A percentile compares a stretch with the other conserved stretches of the same genome.
These are phyloP conservation scores for Adelosebastes latens DNA, from an alignment of 2,797 vertebrate genomes.

Conservation along the genomic window DNA sequence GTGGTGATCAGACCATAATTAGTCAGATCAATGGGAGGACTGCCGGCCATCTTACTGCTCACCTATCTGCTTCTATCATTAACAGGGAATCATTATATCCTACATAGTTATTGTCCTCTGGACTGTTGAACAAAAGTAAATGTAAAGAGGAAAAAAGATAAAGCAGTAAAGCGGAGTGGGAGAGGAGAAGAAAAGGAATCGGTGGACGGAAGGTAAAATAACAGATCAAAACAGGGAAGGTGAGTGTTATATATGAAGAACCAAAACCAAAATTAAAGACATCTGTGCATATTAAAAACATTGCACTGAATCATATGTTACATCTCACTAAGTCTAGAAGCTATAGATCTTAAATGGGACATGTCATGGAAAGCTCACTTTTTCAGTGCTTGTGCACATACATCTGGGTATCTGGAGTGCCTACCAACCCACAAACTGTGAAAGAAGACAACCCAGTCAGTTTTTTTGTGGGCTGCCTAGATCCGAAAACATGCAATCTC, in stretches of 20 bases:
- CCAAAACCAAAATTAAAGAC: too few species aligned
- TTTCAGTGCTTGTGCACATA: too few species aligned
- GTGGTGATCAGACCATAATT: conserved; percentile 21
- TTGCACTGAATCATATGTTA: not conserved
- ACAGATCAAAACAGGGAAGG: not conserved
- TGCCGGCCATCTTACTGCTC: not conserved
- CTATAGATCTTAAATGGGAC: not conserved
- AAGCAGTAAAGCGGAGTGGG: not conserved
- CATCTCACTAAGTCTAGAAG: too few species aligned
- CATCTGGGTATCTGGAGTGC: too few species aligned
- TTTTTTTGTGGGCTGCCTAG: too few species aligned
- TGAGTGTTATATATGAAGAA: too few species aligned
- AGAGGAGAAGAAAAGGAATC: not conserved
- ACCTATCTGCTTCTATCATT: not conserved
- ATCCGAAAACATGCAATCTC: too few species aligned
- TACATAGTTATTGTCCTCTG: not conserved
- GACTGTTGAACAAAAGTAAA: not conserved
- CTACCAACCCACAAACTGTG: too few species aligned
- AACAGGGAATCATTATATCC: not conserved
- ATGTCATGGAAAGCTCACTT: too few species aligned
- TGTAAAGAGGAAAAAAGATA: not conserved
- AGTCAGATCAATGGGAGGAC: conserved; percentile 23
- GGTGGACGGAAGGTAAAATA: not conserved
- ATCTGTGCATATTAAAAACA: not conserved
- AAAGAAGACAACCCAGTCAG: too few species aligned